A percentile compares a stretch with the other conserved stretches of the same genome.
phyloP scores from a whole-genome alignment of 2,113 vertebrate species.

The Athene cunicularia region DNA sequence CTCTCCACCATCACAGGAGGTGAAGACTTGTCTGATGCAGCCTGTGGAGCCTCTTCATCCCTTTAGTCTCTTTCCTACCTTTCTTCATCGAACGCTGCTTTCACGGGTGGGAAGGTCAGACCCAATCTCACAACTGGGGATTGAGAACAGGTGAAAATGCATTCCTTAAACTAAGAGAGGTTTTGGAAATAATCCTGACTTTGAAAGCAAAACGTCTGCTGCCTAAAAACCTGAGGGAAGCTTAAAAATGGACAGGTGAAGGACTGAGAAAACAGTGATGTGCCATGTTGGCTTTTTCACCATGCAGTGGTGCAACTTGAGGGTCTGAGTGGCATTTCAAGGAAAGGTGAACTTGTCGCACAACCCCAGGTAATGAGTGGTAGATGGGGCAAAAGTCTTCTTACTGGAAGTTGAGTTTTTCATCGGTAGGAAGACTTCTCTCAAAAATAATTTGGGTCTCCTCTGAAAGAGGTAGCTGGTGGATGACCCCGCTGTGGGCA shows the following conservation, averaged over 20 bases:
- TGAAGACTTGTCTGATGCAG: neutral
- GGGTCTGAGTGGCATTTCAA: neutral
- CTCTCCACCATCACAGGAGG: neutral
- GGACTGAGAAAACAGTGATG: neutral
- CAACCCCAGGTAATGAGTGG: neutral
- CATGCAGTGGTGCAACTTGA: neutral
- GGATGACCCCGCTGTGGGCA: neutral
- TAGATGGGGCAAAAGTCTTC: neutral
- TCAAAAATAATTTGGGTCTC: neutral
- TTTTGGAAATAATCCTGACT: neutral
- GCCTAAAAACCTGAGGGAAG: neutral
- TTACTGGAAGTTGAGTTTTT: neutral
- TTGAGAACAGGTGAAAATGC: neutral
- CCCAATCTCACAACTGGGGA: rapidly evolving
- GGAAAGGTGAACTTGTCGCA: neutral
- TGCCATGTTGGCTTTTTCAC: neutral
- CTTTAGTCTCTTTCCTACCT: neutral
- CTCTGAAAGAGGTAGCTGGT: neutral
- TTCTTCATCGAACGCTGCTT: neutral
- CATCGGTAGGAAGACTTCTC: neutral
- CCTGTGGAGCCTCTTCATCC: neutral
- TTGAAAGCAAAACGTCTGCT: neutral
- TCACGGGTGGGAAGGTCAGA: neutral
- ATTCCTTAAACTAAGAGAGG: neutral
- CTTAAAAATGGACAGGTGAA: neutral